Evolutionary conservation across 1,140 invertebrate species (phyloP).

Genomic region (Dendrolimus punctatus): DNA sequence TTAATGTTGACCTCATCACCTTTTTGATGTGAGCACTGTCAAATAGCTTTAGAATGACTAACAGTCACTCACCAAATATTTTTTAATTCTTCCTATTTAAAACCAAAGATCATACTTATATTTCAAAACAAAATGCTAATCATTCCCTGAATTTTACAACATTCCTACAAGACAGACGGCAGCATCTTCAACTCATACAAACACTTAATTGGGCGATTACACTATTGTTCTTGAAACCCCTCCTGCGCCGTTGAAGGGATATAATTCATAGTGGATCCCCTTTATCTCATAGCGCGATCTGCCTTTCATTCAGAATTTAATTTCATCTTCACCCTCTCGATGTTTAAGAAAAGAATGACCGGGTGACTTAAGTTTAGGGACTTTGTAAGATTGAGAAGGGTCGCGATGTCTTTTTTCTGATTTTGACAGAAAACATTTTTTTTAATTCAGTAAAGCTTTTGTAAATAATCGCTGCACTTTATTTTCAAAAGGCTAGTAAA

Average conservation of each 20-base stretch:
- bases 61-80: no score
- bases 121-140: not conserved
- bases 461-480: not conserved
- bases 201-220: slow-evolving; percentile 66
- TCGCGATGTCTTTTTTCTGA: slow-evolving; percentile 19
- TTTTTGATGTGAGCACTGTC: no score
- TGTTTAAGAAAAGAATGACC: slow-evolving; percentile 66
- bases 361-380: slow-evolving; percentile 50
- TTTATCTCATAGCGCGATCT: slow-evolving; percentile 44
- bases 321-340: slow-evolving; percentile 64
- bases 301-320: slow-evolving; percentile 68
- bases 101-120: no score
- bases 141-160: slow-evolving; percentile 11
- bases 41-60: no score
- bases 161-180: slow-evolving; percentile 22
- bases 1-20: no score
- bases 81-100: no score
- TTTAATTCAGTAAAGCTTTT: not conserved
- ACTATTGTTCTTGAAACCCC: slow-evolving; percentile 59
- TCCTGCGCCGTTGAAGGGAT: slow-evolving; percentile 42
- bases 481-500: not conserved
- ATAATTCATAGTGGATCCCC: slow-evolving; percentile 63
- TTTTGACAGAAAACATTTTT: not conserved
- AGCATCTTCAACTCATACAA: slow-evolving; percentile 37
- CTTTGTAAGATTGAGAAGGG: slow-evolving; percentile 31